A percentile compares a stretch with the other conserved stretches of the same genome.
phyloP scores from a whole-genome alignment of 2,113 vertebrate genomes.

The Trogon melanurus region DNA sequence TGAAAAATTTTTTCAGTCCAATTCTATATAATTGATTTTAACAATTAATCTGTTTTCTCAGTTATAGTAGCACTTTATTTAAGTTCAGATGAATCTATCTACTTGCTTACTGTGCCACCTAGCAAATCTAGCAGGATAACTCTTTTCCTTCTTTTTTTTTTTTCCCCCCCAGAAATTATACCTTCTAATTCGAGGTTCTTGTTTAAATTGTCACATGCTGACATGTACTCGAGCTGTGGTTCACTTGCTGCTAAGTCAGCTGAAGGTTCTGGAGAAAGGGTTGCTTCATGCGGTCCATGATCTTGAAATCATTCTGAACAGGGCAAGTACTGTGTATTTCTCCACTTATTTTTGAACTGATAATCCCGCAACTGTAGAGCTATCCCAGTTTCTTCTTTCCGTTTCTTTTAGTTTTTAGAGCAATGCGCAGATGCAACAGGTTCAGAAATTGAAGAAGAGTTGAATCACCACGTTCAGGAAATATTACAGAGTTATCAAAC shows the following conservation, averaged over 20 bases:
- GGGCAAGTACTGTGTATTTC: slow-evolving; percentile 72
- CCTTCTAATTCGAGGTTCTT: slow-evolving; percentile 89
- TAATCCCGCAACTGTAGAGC: neutral
- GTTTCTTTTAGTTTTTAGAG: slow-evolving; percentile 82
- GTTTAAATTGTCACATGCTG: slow-evolving; percentile 87
- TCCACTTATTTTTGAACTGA: neutral
- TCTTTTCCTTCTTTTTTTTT: neutral
- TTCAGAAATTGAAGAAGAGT: slow-evolving; percentile 80
- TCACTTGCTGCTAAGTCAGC: slow-evolving; percentile 87
- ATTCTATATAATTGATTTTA: neutral
- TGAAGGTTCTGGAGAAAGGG: slow-evolving; percentile 86
- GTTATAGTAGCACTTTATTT: neutral
- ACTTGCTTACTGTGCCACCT: neutral
- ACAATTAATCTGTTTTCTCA: neutral
- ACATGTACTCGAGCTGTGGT: slow-evolving; percentile 85
- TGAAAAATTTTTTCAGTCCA: neutral
- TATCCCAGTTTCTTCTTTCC: neutral
- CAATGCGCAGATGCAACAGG: slow-evolving; percentile 76
- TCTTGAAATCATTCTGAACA: slow-evolving; percentile 80
- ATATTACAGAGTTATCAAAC: slow-evolving; percentile 69
- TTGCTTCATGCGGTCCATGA: slow-evolving; percentile 85
- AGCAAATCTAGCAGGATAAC: neutral
- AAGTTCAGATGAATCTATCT: neutral
- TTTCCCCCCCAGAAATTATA: slow-evolving; percentile 80
- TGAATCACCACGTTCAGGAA: slow-evolving; percentile 75